Base-by-base conservation (phyloP, 2,113 vertebrate genomes). In the Eulemur rufifrons region DNA sequence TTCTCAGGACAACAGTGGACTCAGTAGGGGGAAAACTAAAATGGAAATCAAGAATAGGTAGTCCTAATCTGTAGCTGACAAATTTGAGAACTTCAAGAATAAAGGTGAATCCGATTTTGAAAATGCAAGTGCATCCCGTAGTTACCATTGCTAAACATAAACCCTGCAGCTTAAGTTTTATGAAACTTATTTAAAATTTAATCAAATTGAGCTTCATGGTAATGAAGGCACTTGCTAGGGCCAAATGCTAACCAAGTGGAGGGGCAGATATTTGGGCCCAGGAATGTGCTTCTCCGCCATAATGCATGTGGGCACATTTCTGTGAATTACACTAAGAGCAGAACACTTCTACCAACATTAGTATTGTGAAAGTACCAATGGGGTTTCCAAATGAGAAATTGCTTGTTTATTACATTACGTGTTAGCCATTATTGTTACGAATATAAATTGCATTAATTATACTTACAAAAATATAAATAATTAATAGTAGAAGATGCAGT, bases 391-490 rank as follows among this genome's bases (percentile, higher is more conserved):
- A 80, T 50, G 34, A 83, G 27, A 91, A 91, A 90, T 59, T 37
- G 47, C 45, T 88, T 69, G 59, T 63, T 91, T 78, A 66, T 71
- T 52, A 50, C 25, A 59, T 71, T 74, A 64, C 21, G 52, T 32
- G n/a, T 37, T 96, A 29, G 63, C 71, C 34, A 82, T 86, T 92
- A 89, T 73, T 86, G 15, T 47, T 86, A 91, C n/a, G 87, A 32
- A 80, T 93, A 59, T 39, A 78, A 95, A 89, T 54, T 78, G 0
- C 42, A 89, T 93, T 92, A 84, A 93, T 94, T 90, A 50, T 42
- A 42, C 63, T 56, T 92, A 77, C 32, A 27, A 86, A 97, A 85
- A 54, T 73, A 96, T 91, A 50, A 89, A 95, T 94, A 97, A 66
- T 86, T 94, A 96, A 84, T 32, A 87, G 45, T 4, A 63, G n/a